A percentile compares a stretch with the other conserved stretches of the same genome.
Conservation (phyloP, 1,140 invertebrate genomes). For the Aphaenogaster rudis region DNA sequence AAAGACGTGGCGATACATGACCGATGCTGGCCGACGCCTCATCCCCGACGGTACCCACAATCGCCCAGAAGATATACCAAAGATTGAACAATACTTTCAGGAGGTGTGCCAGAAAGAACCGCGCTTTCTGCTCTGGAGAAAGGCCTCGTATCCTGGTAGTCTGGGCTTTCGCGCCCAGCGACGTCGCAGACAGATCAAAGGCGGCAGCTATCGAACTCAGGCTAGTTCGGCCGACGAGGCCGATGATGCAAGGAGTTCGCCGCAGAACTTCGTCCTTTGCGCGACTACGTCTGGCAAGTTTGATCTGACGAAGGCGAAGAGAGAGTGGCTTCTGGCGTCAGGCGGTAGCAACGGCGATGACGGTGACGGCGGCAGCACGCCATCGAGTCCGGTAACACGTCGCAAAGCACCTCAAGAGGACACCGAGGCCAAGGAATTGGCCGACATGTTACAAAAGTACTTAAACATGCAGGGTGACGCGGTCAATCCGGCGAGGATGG, state of each 20-base stretch:
- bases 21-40: conserved; percentile 94
- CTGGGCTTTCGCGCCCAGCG: conserved; percentile 88
- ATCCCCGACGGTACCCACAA: conserved; percentile 92
- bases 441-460: conserved; percentile 90
- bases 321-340: conserved; percentile 87
- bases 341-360: conserved; percentile 66
- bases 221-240: conserved; percentile 89
- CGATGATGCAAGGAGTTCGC: conserved; percentile 86
- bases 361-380: conserved; percentile 73
- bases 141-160: conserved; percentile 92
- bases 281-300: conserved; percentile 88
- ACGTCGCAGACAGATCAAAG: conserved; percentile 88
- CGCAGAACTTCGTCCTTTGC: conserved; percentile 86
- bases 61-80: conserved; percentile 91
- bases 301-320: conserved; percentile 89
- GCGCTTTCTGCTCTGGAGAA: conserved; percentile 93
- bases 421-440: conserved; percentile 87
- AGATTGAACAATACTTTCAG: conserved; percentile 94
- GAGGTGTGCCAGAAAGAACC: conserved; percentile 92
- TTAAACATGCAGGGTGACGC: conserved; percentile 87
- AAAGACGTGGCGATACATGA: conserved; percentile 97
- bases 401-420: conserved; percentile 83
- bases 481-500: conserved; percentile 30
- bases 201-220: conserved; percentile 89
- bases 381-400: conserved; percentile 76